Evolutionary conservation across 1,140 invertebrate genomes (phyloP).

Genomic region (Scaptodrosophila lebanonensis): DNA sequence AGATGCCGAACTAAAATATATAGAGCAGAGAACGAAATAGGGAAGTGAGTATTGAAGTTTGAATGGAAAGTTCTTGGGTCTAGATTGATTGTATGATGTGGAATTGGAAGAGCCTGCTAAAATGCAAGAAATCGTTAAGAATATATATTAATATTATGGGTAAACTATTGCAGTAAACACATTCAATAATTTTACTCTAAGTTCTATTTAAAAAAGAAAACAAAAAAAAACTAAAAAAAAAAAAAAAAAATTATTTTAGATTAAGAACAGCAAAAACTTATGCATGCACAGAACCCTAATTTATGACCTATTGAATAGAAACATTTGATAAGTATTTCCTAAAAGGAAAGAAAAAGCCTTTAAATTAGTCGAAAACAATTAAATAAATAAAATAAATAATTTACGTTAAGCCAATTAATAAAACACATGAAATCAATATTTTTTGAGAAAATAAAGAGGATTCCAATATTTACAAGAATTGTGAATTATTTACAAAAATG

Average conservation of each 20-base stretch:
- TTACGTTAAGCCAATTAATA: constrained; percentile 21
- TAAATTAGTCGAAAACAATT: constrained; percentile 54
- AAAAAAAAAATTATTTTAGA: constrained; percentile 26
- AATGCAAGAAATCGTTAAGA: no score
- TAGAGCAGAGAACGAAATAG: constrained; percentile 20
- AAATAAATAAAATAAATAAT: constrained; percentile 24
- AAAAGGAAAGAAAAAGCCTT: constrained; percentile 72
- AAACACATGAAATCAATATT: constrained; percentile 30
- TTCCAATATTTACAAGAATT: no score
- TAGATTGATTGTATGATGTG: neutral
- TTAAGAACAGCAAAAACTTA: constrained; percentile 30
- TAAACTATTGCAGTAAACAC: no score
- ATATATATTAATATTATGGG: no score
- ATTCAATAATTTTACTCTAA: constrained; percentile 74
- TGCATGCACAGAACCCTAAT: constrained; percentile 24
- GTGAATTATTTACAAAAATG: no score
- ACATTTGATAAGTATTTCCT: constrained; percentile 71
- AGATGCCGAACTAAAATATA: constrained; percentile 56
- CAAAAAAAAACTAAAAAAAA: constrained; percentile 13
- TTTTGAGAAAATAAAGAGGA: no score
- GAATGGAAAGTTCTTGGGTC: neutral
- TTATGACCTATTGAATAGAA: constrained; percentile 23
- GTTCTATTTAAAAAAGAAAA: constrained; percentile 71
- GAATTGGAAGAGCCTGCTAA: neutral
- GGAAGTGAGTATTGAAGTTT: constrained; percentile 14